Evolutionary conservation across 1,140 invertebrate species (phyloP), one percentile per base, ranked within the genome.

Genomic region (Melitaea cinxia): DNA sequence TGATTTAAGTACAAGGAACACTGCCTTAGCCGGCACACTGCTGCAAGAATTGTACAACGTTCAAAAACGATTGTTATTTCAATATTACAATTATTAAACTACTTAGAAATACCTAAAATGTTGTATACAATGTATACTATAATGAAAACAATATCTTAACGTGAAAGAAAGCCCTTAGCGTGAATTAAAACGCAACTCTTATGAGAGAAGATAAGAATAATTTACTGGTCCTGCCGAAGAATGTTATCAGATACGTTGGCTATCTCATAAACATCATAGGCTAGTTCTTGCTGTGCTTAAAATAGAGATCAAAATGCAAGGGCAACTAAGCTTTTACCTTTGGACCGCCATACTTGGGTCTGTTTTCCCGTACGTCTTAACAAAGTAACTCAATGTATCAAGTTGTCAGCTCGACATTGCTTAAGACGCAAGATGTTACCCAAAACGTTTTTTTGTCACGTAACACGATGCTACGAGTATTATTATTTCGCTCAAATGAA

Each of bases 351-450:
- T 71, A 62, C 61, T 70, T 68, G 77, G 74, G 74, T 76, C 69
- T 87, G 84, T 87, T 88, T 86, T 78, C 84, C 72, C 74, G 77
- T 61, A 69, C 72, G 73, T 73, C 73, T 70, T 76, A 73, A 82
- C 80, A 87, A 87, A 85, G 83, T 80, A 83, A 78, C 68, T 72
- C 77, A 83, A 87, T 88, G 86, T 88, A 89, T 89, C 83, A 88
- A 86, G 77, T 82, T 82, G 87, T 80, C 85, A 79, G 67, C 72
- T 81, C 72, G 73, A 78, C 78, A 80, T 76, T 77, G 67, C 75
- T 67, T 65, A 68, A 77, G 68, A 73, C 75, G 73, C 78, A 73
- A 80, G 73, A 79, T 77, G 77, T 84, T 81, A 82, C 79, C 81
- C 65, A 75, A 78, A 72, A 72, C 72, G 57, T 72, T 82, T 81